Evolutionary conservation across 2,888 invertebrate species (phyloP).

Genomic region (Caenorhabditis drosophilae): DNA sequence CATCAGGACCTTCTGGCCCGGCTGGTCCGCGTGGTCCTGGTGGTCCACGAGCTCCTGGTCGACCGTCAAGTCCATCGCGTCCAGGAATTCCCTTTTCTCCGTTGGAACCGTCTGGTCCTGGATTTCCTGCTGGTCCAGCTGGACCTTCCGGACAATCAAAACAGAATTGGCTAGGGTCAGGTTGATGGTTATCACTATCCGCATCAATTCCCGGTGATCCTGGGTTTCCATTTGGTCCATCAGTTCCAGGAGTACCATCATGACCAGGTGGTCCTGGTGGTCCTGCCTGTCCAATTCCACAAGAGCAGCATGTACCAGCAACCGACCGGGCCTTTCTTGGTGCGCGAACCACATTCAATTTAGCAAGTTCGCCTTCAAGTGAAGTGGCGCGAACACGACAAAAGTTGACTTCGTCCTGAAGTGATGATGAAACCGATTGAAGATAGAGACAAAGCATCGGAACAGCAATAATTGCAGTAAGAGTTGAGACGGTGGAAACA

Average conservation of each 20-base stretch:
- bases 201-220: constrained; percentile 52
- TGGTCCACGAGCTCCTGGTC: constrained; percentile 46
- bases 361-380: constrained; percentile 52
- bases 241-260: constrained; percentile 49
- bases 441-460: constrained; percentile 55
- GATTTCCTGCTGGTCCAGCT: constrained; percentile 54
- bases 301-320: constrained; percentile 48
- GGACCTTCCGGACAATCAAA: constrained; percentile 55
- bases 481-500: constrained; percentile 48
- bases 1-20: constrained; percentile 51
- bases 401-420: constrained; percentile 62
- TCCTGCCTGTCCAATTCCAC: constrained; percentile 52
- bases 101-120: constrained; percentile 52
- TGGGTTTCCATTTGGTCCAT: constrained; percentile 51
- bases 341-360: constrained; percentile 41
- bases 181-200: constrained; percentile 37
- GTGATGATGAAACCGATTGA: constrained; percentile 58
- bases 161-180: constrained; percentile 49
- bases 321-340: constrained; percentile 50
- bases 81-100: constrained; percentile 58
- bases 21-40: constrained; percentile 51
- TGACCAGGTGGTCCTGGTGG: constrained; percentile 49
- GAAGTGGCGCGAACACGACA: constrained; percentile 52
- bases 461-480: constrained; percentile 53
- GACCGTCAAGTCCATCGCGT: constrained; percentile 46